These are phyloP conservation scores for Plemyria rubiginata DNA, from an alignment of 2,888 invertebrate genomes.

Conservation along the genomic window DNA sequence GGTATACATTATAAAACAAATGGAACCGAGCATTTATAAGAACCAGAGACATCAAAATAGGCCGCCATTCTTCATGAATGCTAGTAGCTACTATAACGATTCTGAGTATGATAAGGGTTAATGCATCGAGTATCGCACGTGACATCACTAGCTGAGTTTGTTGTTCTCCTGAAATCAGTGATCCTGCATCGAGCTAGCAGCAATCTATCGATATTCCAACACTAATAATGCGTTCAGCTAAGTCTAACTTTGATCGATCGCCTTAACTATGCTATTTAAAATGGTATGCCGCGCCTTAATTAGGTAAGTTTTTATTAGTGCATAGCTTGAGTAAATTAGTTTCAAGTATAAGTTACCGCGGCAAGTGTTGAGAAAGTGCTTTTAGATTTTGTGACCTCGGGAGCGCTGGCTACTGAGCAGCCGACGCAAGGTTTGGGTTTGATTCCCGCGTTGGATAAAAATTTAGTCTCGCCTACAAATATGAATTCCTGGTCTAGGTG, in stretches of 20 bases:
- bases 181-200: neutral
- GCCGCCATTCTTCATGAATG: too few species aligned
- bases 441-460: too few species aligned
- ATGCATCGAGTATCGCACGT: neutral
- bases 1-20: too few species aligned
- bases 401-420: neutral
- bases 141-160: neutral
- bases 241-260: constrained; percentile 6
- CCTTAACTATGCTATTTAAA: constrained; percentile 24
- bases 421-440: too few species aligned
- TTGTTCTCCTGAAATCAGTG: neutral
- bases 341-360: constrained; percentile 13
- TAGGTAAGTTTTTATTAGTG: constrained; percentile 34
- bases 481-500: too few species aligned
- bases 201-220: constrained; percentile 18
- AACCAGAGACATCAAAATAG: too few species aligned
- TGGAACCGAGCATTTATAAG: too few species aligned
- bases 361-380: neutral
- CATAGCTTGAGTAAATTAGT: constrained; percentile 23
- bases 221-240: constrained; percentile 11
- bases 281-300: constrained; percentile 32
- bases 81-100: too few species aligned
- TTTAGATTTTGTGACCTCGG: neutral
- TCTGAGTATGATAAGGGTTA: too few species aligned
- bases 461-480: too few species aligned